Conservation (phyloP, 2,888 invertebrate genomes). For the Oscheius sp. region DNA sequence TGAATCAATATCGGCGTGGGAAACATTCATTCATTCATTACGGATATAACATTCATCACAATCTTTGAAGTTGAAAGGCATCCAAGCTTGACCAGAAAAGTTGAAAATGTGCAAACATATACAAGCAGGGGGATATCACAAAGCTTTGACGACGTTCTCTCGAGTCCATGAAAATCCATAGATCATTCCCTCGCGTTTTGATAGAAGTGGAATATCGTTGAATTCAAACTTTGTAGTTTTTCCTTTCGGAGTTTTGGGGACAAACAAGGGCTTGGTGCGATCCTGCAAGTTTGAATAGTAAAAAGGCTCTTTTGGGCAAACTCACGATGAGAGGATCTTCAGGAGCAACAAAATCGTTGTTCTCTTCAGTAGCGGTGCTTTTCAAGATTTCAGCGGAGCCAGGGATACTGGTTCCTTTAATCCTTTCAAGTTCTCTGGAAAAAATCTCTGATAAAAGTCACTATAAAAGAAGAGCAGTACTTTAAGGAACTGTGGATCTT, state of each 20-base stretch:
- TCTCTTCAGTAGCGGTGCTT: background rate
- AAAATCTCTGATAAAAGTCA: background rate
- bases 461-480: too few species aligned
- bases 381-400: constrained; percentile 6
- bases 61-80: background rate
- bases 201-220: constrained; percentile 22
- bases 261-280: background rate
- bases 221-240: constrained; percentile 8
- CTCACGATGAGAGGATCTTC: constrained; percentile 26
- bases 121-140: constrained; percentile 28
- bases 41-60: background rate
- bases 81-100: constrained; percentile 5
- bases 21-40: background rate
- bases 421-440: constrained; percentile 31
- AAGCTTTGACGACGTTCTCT: constrained; percentile 38
- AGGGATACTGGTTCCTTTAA: constrained; percentile 7
- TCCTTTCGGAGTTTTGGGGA: constrained; percentile 23
- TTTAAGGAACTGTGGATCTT: too few species aligned
- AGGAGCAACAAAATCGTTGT: constrained; percentile 3
- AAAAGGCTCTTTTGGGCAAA: background rate
- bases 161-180: constrained; percentile 32
- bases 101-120: constrained; percentile 5
- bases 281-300: constrained; percentile 4
- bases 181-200: constrained; percentile 23
- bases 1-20: background rate